Evolutionary conservation across 2,113 vertebrate species (phyloP).

Genomic region (Rousettus leschenaultii): DNA sequence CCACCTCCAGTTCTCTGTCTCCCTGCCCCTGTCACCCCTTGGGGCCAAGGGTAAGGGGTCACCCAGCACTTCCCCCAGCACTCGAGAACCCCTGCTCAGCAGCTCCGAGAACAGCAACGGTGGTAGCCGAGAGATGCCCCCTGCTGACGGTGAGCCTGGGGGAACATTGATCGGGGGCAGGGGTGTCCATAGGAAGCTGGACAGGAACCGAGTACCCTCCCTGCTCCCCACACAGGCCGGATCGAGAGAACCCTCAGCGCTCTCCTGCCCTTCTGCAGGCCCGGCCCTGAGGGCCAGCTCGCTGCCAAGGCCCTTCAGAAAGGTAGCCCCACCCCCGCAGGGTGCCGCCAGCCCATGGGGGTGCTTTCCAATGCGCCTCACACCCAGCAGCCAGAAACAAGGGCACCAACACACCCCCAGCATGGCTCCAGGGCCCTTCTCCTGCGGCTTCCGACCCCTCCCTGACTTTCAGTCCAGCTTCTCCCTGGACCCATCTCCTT

Average conservation of each 20-base stretch:
- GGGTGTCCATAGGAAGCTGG: neutral
- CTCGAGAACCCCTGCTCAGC: conserved; percentile 65
- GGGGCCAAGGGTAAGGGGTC: neutral
- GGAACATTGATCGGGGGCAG: accelerated
- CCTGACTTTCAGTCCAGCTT: neutral
- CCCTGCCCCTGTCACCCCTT: neutral
- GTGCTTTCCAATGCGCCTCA: neutral
- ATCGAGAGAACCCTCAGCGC: conserved; percentile 51
- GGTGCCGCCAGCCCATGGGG: neutral
- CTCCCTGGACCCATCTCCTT: neutral
- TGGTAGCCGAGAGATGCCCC: conserved; percentile 59
- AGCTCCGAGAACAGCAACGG: conserved; percentile 71
- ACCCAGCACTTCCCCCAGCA: conserved; percentile 38
- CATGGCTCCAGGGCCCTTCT: neutral
- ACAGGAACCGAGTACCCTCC: neutral
- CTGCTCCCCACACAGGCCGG: neutral
- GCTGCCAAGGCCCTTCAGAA: conserved; percentile 57
- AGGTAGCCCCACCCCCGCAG: neutral
- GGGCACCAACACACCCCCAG: accelerated
- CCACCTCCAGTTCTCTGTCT: neutral
- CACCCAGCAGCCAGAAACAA: neutral
- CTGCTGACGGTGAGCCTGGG: conserved; percentile 62
- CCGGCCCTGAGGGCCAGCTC: conserved; percentile 58
- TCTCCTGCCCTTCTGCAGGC: conserved; percentile 70
- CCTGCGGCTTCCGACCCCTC: neutral